Evolutionary conservation across 2,113 vertebrate genomes (phyloP), one percentile per base, ranked within the genome.

Genomic region (Tringa solitaria): DNA sequence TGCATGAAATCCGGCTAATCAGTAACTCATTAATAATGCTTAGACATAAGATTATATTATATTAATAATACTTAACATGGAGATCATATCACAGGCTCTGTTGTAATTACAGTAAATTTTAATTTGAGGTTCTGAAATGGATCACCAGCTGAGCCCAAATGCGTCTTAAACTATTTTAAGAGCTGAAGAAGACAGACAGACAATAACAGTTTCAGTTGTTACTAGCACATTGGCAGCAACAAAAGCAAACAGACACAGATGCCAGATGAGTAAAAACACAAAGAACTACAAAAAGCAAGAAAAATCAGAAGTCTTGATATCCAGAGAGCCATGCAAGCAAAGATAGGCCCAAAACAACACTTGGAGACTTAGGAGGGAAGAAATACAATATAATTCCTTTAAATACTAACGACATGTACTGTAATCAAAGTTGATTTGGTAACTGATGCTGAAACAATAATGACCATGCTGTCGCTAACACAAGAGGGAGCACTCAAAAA

Each of bases 381-480:
- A 81, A 78, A 94, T 24, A 57, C 16, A 63, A 48, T 19, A 6
- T 5, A 53, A 46, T n/a, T 69, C 51, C 12, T 68, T 93, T 41
- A 75, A 84, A 61, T 7, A 32, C 17, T 73, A 84, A 39, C 12
- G 21, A 60, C 23, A n/a, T 0, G 0, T 45, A 39, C 1, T 3
- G 23, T 24, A 56, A 81, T 35, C 51, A 70, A 64, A 79, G 37
- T n/a, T n/a, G 13, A 69, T 64, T 78, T 60, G 32, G 35, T 56
- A 95, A 82, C 37, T 19, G n/a, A 87, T 41, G 60, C 41, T 30
- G 26, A 77, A 77, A 75, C 37, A 88, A 11, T 51, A 57, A 84
- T 8, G 53, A 83, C 67, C 39, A 39, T 45, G 16, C 10, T 48
- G 14, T 48, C 51, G 39, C 7, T 12, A 59, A 70, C 32, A 72